Percentiles rank a stretch among this genome's conserved stretches.
phyloP scores from a whole-genome alignment of 2,888 invertebrate genomes.

The Subacronicta megacephala region DNA sequence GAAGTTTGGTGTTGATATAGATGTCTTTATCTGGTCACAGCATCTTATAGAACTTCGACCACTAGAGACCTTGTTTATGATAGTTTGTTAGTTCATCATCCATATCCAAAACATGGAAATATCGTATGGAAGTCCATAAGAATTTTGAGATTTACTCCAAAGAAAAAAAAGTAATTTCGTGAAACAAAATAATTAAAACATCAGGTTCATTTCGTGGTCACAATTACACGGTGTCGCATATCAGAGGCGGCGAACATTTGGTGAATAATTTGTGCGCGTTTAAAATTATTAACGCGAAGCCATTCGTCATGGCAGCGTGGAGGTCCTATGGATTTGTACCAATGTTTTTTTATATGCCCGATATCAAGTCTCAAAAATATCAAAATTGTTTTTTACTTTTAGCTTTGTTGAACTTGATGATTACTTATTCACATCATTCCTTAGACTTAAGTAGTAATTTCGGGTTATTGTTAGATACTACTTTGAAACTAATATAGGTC shows the following conservation, averaged over 20 bases:
- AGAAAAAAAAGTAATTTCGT: constrained; percentile 18
- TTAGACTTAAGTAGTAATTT: no score
- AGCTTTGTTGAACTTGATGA: not conserved
- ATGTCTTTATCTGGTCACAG: no score
- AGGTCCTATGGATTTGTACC: constrained; percentile 45
- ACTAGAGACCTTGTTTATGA: no score
- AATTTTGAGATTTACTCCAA: not conserved
- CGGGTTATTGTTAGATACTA: no score
- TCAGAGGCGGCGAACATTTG: constrained; percentile 74
- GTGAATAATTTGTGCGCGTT: constrained; percentile 81
- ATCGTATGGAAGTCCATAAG: no score
- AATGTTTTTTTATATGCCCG: constrained; percentile 17
- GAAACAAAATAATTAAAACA: constrained; percentile 53
- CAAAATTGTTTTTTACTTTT: constrained; percentile 15
- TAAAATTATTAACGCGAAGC: constrained; percentile 73
- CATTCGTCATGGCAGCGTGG: constrained; percentile 61
- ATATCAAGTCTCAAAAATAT: constrained; percentile 11
- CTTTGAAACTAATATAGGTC: no score
- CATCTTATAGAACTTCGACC: no score
- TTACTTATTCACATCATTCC: not conserved
- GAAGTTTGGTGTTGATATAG: no score
- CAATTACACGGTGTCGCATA: constrained; percentile 73
- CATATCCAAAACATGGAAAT: no score
- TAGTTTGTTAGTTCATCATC: no score
- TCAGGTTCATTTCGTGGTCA: constrained; percentile 29